A percentile compares a stretch with the other conserved stretches of the same genome.
phyloP scores from a whole-genome alignment of 1,140 invertebrate genomes.

The Dinothrombium tinctorium region DNA sequence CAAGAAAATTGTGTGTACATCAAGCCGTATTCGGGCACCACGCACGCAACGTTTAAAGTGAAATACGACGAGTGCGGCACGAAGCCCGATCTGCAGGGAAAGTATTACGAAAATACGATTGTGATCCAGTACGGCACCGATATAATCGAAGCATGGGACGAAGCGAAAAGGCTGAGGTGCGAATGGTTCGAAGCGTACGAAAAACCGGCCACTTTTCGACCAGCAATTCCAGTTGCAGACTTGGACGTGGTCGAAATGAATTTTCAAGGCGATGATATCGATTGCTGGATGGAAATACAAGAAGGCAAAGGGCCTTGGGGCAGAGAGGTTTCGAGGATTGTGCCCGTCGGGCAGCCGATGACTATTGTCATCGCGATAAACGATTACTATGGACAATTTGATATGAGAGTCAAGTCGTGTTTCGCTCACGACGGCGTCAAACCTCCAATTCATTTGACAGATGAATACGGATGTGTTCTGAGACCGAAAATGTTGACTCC shows the following conservation, averaged over 20 bases:
- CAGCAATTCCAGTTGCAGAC: conserved; percentile 68
- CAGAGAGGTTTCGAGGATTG: conserved; percentile 68
- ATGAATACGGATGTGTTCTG: conserved; percentile 71
- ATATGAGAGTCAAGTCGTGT: conserved; percentile 84
- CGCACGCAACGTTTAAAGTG: conserved; percentile 55
- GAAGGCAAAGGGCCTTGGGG: conserved; percentile 86
- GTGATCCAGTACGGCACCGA: conserved; percentile 80
- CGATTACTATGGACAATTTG: conserved; percentile 78
- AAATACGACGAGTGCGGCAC: conserved; percentile 65
- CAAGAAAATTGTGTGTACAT: conserved; percentile 61
- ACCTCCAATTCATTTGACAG: conserved; percentile 68
- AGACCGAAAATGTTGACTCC: conserved; percentile 80
- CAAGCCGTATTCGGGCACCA: conserved; percentile 55
- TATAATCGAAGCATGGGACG: conserved; percentile 79
- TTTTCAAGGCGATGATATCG: conserved; percentile 52
- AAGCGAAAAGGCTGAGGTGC: conserved; percentile 68
- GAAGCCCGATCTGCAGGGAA: conserved; percentile 20
- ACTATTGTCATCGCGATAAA: conserved; percentile 81
- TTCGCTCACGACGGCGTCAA: conserved; percentile 62
- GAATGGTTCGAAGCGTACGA: conserved; percentile 94
- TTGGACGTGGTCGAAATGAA: conserved; percentile 76
- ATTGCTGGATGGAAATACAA: conserved; percentile 92
- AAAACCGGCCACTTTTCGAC: conserved; percentile 49
- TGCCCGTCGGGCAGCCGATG: conserved; percentile 49
- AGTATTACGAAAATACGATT: conserved; percentile 87